A percentile compares a stretch with the other conserved stretches of the same genome.
Conservation (phyloP, 2,797 vertebrate species). For the Crypturellus tataupa region DNA sequence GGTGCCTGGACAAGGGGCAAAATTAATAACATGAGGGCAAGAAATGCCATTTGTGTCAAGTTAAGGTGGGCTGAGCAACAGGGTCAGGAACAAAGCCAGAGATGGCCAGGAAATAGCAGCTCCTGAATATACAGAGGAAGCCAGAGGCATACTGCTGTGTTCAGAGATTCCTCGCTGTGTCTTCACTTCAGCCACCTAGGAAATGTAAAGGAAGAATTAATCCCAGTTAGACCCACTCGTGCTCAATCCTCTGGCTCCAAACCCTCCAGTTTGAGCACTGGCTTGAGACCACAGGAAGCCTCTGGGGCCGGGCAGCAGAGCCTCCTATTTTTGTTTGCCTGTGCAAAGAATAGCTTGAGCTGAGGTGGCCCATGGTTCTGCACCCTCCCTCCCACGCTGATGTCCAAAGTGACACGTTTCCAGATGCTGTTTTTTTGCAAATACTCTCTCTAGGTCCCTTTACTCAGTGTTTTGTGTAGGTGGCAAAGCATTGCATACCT, state of each 20-base stretch:
- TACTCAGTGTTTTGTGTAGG: background rate
- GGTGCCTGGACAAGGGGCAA: background rate
- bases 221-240: background rate
- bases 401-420: background rate
- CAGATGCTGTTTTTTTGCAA: background rate
- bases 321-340: background rate
- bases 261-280: background rate
- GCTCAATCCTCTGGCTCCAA: background rate
- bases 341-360: background rate
- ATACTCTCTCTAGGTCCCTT: background rate
- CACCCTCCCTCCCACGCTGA: background rate
- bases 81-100: slow-evolving; percentile 47
- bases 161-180: slow-evolving; percentile 11
- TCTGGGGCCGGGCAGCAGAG: background rate
- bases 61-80: slow-evolving; percentile 64
- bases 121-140: slow-evolving; percentile 63
- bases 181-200: slow-evolving; percentile 66
- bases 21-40: background rate
- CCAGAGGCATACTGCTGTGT: slow-evolving; percentile 30
- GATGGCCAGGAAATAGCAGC: slow-evolving; percentile 47
- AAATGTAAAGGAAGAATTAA: slow-evolving; percentile 44
- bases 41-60: background rate
- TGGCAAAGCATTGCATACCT: slow-evolving; percentile 60
- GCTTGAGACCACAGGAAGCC: background rate
- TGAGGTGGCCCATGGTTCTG: background rate